Evolutionary conservation across 2,113 vertebrate genomes (phyloP).

Genomic region (Corythornis madagascariensis): DNA sequence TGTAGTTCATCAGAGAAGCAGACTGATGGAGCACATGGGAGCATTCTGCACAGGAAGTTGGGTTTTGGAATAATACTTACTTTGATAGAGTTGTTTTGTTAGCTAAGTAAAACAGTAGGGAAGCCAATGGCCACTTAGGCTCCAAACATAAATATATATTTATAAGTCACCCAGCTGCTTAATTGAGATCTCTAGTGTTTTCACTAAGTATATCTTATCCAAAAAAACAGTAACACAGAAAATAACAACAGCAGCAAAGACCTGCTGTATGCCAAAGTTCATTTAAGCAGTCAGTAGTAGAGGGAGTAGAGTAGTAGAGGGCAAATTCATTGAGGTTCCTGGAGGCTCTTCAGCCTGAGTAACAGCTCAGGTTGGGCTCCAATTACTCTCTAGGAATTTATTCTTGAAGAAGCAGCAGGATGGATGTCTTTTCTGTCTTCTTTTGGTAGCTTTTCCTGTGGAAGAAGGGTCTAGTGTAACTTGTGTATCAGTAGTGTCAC

Average conservation of each 20-base stretch:
- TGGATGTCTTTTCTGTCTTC: not conserved
- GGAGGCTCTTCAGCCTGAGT: not conserved
- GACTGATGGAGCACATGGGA: conserved; percentile 86
- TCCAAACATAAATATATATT: conserved; percentile 87
- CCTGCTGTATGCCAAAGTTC: conserved; percentile 40
- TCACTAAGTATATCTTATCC: conserved; percentile 68
- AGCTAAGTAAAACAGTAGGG: conserved; percentile 90
- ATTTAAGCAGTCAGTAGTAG: conserved; percentile 62
- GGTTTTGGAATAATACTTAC: conserved; percentile 93
- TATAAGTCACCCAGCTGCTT: conserved; percentile 84
- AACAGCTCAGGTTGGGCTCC: not conserved
- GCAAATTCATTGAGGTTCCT: not conserved
- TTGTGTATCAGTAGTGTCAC: not conserved
- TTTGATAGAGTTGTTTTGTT: conserved; percentile 92
- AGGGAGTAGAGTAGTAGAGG: not conserved
- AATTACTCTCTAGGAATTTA: not conserved
- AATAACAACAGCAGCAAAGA: conserved; percentile 61
- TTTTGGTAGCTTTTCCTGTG: not conserved
- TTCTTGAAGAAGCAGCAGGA: not conserved
- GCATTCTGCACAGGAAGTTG: conserved; percentile 88
- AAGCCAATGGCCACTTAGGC: conserved; percentile 89
- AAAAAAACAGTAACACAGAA: conserved; percentile 65
- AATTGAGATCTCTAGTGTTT: conserved; percentile 80
- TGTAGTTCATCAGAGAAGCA: conserved; percentile 90
- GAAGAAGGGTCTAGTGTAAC: not conserved